These are phyloP conservation scores for Umimayanthus kanabou DNA, from an alignment of 92 coral and sea anemone genomes.

Conservation along the genomic window DNA sequence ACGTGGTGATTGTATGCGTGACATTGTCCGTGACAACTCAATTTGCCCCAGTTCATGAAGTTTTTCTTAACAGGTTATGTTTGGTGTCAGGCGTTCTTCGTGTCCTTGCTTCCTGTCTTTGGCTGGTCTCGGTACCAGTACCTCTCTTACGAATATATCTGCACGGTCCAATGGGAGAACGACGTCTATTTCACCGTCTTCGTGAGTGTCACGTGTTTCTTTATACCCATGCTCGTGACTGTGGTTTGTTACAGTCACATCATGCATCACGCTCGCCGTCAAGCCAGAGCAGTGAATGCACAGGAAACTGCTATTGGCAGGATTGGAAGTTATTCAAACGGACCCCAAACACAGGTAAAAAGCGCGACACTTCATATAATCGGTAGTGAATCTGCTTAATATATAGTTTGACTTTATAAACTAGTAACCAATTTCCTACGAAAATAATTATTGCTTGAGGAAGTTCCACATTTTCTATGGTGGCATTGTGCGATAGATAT, in stretches of 20 bases:
- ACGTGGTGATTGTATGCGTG: too few relatives aligned
- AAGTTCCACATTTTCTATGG: too few relatives aligned
- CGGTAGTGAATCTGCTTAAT: background rate
- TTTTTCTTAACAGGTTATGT: slow-evolving; percentile 21
- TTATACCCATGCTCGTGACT: slow-evolving; percentile 49
- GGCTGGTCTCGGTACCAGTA: slow-evolving; percentile 67
- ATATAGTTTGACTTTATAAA: background rate
- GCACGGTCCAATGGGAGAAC: slow-evolving; percentile 67
- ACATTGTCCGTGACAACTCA: background rate
- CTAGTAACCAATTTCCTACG: too few relatives aligned
- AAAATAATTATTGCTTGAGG: too few relatives aligned
- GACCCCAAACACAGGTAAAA: slow-evolving; percentile 4
- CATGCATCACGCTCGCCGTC: slow-evolving; percentile 48
- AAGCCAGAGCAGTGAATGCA: slow-evolving; percentile 34
- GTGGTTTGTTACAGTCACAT: slow-evolving; percentile 49
- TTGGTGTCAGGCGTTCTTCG: slow-evolving; percentile 52
- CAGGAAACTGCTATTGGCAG: slow-evolving; percentile 29
- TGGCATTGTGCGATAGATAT: too few relatives aligned
- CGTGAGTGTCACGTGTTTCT: slow-evolving; percentile 44
- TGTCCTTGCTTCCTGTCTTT: slow-evolving; percentile 55
- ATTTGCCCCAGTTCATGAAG: background rate
- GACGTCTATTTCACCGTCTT: slow-evolving; percentile 41
- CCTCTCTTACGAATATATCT: slow-evolving; percentile 62
- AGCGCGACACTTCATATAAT: too few relatives aligned
- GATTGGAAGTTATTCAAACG: background rate